Base-by-base conservation (phyloP, 2,797 vertebrate genomes). In the Helarctos malayanus region DNA sequence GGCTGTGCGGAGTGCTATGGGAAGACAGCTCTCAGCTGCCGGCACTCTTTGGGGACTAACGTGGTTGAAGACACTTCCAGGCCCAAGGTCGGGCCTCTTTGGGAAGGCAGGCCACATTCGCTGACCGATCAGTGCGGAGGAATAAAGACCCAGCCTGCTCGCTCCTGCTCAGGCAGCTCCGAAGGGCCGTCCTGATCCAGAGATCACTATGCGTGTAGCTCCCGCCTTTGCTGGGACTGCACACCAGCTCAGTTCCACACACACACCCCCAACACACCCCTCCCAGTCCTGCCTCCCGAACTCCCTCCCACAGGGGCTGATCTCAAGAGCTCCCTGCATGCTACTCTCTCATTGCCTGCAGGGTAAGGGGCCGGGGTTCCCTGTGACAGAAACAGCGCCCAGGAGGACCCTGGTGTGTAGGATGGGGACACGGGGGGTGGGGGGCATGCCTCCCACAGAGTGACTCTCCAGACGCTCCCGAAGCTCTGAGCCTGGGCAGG, bases 1-100 rank as follows among this genome's bases (percentile, higher is more conserved):
- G 9, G 16, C 12, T 5, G 47, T 23, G 27, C 41, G 18, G 41
- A n/a, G 2, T 5, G 41, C 0, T 0, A 16, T 2, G 14, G 61
- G 25, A 75, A 41, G 71, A 35, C 19, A 45, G 41, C 15, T n/a
- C 23, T 38, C 5, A 25, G 69, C 35, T 78, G 82, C 61, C 32
- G 16, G 11, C 29, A 1, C 57, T 59, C 71, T 63, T 29, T 7
- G 32, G 63, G 35, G 21, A n/a, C 25, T n/a, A 18, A 25, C 16
- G 23, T 15, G 2, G 41, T 27, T 76, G 35, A 87, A 56, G 54
- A 78, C 54, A 41, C 12, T 23, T 21, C 52, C 29, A 6, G 32
- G 19, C 13, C 29, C 69, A 25, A n/a, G 13, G 52, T 78, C 45
- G 47, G 5, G 29, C 25, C 38, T 91, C 21, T 25, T 73, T 32